Conservation (phyloP, 2,113 vertebrate species). For the Ariopsis seemanni region DNA sequence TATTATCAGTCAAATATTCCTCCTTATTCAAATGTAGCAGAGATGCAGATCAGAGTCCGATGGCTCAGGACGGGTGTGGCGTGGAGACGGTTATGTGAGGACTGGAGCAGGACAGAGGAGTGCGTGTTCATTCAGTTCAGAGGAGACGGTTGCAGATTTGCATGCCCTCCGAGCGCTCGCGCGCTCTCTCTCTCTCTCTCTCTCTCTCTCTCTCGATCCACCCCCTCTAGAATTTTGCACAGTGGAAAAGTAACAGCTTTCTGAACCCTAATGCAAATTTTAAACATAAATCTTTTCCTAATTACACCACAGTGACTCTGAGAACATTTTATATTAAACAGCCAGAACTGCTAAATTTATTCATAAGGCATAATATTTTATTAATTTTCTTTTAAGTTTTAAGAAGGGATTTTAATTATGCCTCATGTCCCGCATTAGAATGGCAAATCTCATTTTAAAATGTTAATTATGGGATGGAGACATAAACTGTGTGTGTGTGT, state of each 20-base stretch:
- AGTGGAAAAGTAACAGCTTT: background rate
- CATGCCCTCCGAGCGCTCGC: background rate
- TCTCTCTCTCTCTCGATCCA: background rate
- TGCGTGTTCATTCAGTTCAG: slow-evolving; percentile 1
- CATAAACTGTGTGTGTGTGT: background rate
- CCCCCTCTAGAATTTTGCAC: background rate
- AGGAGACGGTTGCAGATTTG: slow-evolving; percentile 43
- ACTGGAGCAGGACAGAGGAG: background rate
- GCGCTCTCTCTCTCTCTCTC: background rate
- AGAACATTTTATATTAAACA: background rate
- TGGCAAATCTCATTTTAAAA: background rate
- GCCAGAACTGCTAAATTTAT: background rate
- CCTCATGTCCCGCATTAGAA: background rate
- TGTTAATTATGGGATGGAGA: background rate
- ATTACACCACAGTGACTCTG: background rate
- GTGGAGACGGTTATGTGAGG: background rate
- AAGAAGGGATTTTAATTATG: background rate
- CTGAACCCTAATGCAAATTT: background rate
- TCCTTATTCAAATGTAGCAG: background rate
- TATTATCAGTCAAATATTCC: background rate
- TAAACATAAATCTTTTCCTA: background rate
- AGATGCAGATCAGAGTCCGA: background rate
- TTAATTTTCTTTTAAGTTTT: background rate
- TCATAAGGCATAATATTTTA: background rate
- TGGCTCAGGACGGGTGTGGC: background rate